Percentiles rank a stretch among this genome's conserved stretches.
These are phyloP conservation scores for Eupithecia exiguata DNA, from an alignment of 2,888 invertebrate species.

Conservation along the genomic window DNA sequence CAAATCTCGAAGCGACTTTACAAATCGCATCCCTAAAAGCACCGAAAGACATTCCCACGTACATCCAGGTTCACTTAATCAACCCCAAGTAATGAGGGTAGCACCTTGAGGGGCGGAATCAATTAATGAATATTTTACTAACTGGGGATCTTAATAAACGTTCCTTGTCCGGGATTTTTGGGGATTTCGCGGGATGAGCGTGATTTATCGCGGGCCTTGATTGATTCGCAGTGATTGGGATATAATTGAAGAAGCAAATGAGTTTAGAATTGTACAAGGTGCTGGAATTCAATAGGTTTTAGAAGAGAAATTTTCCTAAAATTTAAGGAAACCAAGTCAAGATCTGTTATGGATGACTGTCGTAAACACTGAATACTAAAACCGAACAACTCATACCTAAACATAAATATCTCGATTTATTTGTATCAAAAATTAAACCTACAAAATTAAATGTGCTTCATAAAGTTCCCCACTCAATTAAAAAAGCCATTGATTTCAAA, in stretches of 20 bases:
- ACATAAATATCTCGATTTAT: not conserved
- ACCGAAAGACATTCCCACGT: slow-evolving; percentile 59
- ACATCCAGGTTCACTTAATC: slow-evolving; percentile 78
- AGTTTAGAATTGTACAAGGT: slow-evolving; percentile 16
- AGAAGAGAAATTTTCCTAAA: not conserved
- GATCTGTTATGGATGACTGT: not conserved
- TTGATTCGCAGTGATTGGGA: slow-evolving; percentile 69
- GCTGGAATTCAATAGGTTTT: slow-evolving; percentile 4
- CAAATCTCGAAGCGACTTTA: slow-evolving; percentile 17
- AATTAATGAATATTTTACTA: slow-evolving; percentile 82
- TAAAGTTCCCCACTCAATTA: not conserved
- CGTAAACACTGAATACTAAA: not conserved
- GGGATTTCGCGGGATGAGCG: slow-evolving; percentile 58
- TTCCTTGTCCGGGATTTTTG: slow-evolving; percentile 77
- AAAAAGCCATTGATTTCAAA: not conserved
- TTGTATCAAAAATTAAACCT: not conserved
- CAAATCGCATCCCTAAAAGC: slow-evolving; percentile 47
- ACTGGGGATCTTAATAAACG: slow-evolving; percentile 78
- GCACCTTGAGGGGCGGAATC: slow-evolving; percentile 75
- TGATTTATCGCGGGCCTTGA: slow-evolving; percentile 71
- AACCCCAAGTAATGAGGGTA: slow-evolving; percentile 79
- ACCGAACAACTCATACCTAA: not conserved
- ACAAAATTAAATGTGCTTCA: not conserved
- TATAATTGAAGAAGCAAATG: slow-evolving; percentile 51
- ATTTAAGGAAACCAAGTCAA: not conserved